Evolutionary conservation across 2,888 invertebrate genomes (phyloP).

Genomic region (Pecten maximus): DNA sequence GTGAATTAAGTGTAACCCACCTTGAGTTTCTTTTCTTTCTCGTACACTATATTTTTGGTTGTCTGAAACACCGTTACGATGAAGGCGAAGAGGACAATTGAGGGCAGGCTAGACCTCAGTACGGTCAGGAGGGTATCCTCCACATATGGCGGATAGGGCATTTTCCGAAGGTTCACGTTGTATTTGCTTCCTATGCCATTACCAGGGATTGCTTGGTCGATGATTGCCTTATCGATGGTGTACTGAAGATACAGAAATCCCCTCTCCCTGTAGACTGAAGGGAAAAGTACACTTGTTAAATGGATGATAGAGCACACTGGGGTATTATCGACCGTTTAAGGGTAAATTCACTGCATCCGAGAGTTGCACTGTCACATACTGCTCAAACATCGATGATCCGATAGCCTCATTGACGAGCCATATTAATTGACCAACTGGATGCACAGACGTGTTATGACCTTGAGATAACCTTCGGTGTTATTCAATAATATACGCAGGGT

Average conservation of each 20-base stretch:
- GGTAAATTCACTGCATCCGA: too few relatives aligned
- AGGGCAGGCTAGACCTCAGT: conserved; percentile 87
- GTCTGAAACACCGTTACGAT: conserved; percentile 91
- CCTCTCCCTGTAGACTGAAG: neutral
- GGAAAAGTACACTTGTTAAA: neutral
- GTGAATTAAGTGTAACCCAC: conserved; percentile 67
- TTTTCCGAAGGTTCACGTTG: conserved; percentile 82
- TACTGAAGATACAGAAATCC: neutral
- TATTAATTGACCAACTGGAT: too few relatives aligned
- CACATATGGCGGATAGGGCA: conserved; percentile 89
- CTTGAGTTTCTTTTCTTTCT: conserved; percentile 87
- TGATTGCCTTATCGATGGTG: neutral
- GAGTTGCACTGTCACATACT: too few relatives aligned
- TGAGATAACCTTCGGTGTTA: too few relatives aligned
- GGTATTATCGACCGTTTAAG: too few relatives aligned
- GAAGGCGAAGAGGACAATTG: conserved; percentile 91
- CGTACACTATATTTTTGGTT: conserved; percentile 88
- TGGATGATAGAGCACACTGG: too few relatives aligned
- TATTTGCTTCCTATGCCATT: neutral
- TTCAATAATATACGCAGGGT: too few relatives aligned
- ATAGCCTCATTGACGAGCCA: too few relatives aligned
- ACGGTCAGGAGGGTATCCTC: conserved; percentile 87
- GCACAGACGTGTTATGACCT: too few relatives aligned
- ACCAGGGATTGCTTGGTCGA: neutral
- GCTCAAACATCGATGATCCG: too few relatives aligned